These are phyloP conservation scores for Conistra vaccinii DNA, from an alignment of 2,888 invertebrate genomes.

Conservation along the genomic window DNA sequence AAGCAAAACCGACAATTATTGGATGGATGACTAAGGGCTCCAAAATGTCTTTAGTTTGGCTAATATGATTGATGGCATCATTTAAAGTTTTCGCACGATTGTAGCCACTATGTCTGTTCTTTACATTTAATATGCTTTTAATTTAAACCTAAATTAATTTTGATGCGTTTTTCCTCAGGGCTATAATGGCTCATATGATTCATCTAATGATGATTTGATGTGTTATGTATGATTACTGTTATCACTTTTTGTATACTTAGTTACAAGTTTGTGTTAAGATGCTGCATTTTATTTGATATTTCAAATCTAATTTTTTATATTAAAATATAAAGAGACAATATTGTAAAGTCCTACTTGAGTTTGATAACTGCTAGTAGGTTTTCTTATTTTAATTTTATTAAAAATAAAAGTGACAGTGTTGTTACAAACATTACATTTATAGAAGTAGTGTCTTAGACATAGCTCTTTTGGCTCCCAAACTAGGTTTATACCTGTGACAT, in stretches of 20 bases:
- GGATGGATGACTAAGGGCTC: slow-evolving; percentile 20
- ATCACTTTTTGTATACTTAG: slow-evolving; percentile 11
- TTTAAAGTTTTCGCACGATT: slow-evolving; percentile 48
- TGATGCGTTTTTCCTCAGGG: slow-evolving; percentile 31
- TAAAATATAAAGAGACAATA: too few relatives aligned
- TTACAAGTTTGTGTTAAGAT: background rate
- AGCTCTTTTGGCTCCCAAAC: too few relatives aligned
- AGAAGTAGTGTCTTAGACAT: too few relatives aligned
- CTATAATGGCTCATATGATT: slow-evolving; percentile 60
- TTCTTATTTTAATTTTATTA: too few relatives aligned
- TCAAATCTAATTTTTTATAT: background rate
- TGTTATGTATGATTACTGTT: slow-evolving; percentile 42
- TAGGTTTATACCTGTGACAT: too few relatives aligned
- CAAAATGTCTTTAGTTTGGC: slow-evolving; percentile 17
- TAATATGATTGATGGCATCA: slow-evolving; percentile 51
- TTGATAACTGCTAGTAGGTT: background rate
- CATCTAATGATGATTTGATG: slow-evolving; percentile 68
- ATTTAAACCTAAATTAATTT: slow-evolving; percentile 56
- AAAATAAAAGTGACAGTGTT: too few relatives aligned
- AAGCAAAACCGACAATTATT: background rate
- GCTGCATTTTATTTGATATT: background rate
- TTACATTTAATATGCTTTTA: slow-evolving; percentile 55
- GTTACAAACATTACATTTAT: too few relatives aligned
- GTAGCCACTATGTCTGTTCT: slow-evolving; percentile 27
- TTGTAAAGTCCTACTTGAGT: background rate